Conservation (phyloP, 2,888 invertebrate genomes). For the Chorisops tibialis region DNA sequence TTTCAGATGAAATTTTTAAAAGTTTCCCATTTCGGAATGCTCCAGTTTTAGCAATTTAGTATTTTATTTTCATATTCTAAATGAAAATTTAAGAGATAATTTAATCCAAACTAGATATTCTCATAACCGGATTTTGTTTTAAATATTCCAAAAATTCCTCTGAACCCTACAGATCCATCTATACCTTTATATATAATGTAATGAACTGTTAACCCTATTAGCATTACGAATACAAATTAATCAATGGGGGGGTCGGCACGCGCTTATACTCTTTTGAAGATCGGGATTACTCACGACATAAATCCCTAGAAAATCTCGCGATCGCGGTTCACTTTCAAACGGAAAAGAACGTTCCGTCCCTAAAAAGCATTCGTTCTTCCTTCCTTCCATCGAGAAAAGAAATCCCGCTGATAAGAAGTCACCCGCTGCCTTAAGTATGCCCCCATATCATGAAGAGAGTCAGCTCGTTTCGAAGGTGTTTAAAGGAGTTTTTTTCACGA, state of each 20-base stretch:
- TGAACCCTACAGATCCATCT: no score
- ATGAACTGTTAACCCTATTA: slow-evolving; percentile 6
- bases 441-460: slow-evolving; percentile 16
- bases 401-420: slow-evolving; percentile 25
- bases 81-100: no score
- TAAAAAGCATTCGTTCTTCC: neutral
- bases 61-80: no score
- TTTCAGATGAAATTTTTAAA: no score
- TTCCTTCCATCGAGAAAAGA: slow-evolving; percentile 1
- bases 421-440: slow-evolving; percentile 27
- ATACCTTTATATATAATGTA: no score
- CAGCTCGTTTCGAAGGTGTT: slow-evolving; percentile 17
- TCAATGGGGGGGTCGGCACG: slow-evolving; percentile 54
- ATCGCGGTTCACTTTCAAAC: neutral
- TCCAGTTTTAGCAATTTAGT: no score
- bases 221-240: slow-evolving; percentile 44
- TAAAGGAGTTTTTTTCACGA: slow-evolving; percentile 14
- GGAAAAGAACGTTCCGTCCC: neutral
- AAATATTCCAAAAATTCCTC: no score
- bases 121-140: no score
- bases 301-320: neutral
- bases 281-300: neutral
- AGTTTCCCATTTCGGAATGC: no score
- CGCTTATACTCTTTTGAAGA: slow-evolving; percentile 37
- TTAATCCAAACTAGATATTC: no score